Evolutionary conservation across 2,888 invertebrate genomes (phyloP), one percentile per base, ranked within the genome.

Genomic region (Stenurella melanura): DNA sequence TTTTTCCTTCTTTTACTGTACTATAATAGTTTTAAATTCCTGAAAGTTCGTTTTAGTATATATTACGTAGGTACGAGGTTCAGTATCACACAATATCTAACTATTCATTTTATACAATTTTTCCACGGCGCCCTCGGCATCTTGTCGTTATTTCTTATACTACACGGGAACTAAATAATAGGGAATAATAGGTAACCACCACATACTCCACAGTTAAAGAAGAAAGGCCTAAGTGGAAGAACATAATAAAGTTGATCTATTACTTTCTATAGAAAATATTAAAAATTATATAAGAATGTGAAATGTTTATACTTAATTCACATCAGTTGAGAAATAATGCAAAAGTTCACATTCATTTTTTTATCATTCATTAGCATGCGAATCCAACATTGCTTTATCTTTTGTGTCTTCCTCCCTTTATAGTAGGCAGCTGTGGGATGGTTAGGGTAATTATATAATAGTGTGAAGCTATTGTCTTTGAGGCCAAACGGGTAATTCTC

Each of bases 401-500:
- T 7, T 50, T 42, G 42, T 42, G 12, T n/a, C 50, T 6, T 50
- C 50, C n/a, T 50, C 6, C 4, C 50, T n/a, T 50, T 50, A 2
- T 50, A 50, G n/a, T 50, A n/a, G 50, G 30, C 9, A n/a, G 50
- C 5, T 50, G 50, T 50, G 50, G n/a, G 64, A 64, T 42, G 17
- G 10, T 10, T 42, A 42, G 42, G 42, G 18, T 19, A 42, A 42
- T 64, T 61, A 61, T 30, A n/a, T 64, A 64, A 64, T 64, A 64
- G 18, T 42, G 64, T 42, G 42, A 42, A 42, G 15, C 7, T 12
- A 67, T 56, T 67, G 54, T 54, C 26, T 67, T 56, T 9, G 56
- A 67, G 67, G 64, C 19, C 42, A 15, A 11, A 64, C 18, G 50
- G n/a, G n/a, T 50, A 67, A 67, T 67, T 67, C 30, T 67, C 26